These are phyloP conservation scores for Otolemur crassicaudatus DNA, from an alignment of 2,797 vertebrate genomes.

Conservation along the genomic window DNA sequence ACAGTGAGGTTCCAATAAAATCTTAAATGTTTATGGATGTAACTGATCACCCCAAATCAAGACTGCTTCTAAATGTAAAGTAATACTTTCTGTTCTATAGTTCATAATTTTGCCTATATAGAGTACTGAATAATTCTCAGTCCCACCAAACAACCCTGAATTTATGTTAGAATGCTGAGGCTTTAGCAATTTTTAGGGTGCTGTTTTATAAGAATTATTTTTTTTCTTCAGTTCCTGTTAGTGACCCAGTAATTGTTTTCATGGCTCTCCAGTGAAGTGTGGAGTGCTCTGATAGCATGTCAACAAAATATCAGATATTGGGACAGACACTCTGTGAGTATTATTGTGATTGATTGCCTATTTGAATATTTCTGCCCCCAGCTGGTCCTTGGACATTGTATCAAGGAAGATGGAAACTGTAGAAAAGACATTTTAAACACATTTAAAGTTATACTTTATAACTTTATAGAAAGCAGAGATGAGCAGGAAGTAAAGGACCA, in stretches of 20 bases:
- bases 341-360: conserved; percentile 70
- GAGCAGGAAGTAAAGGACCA: not conserved
- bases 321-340: not conserved
- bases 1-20: conserved; percentile 8
- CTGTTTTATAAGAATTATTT: not conserved
- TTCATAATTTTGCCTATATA: not conserved
- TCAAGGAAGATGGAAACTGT: not conserved
- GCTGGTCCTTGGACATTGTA: not conserved
- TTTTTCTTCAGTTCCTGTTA: conserved; percentile 34
- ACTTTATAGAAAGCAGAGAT: not conserved
- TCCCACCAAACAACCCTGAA: not conserved
- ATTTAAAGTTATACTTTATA: not conserved
- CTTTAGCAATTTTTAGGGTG: conserved; percentile 34
- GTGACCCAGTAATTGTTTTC: conserved; percentile 72
- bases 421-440: not conserved
- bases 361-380: conserved; percentile 65
- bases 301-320: conserved; percentile 71
- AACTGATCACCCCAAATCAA: not conserved
- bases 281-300: conserved; percentile 69
- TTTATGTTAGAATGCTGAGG: not conserved
- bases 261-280: conserved; percentile 74
- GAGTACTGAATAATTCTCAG: not conserved
- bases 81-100: conserved; percentile 4
- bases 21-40: not conserved
- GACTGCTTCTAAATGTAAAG: not conserved